These are phyloP conservation scores for Tetragnatha versicolor DNA, from an alignment of 1,140 invertebrate species.

Conservation along the genomic window DNA sequence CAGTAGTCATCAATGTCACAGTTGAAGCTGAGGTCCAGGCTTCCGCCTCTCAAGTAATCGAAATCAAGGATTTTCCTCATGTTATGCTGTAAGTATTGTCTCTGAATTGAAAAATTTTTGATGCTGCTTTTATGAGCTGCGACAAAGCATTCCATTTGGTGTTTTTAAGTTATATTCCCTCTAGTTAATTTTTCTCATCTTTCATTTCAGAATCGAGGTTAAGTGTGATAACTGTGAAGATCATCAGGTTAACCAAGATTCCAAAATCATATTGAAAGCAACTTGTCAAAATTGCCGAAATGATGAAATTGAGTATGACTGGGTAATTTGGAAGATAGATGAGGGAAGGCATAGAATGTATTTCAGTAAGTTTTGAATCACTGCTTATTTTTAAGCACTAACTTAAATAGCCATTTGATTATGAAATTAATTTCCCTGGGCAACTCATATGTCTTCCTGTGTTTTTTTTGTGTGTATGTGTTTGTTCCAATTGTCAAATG, in stretches of 20 bases:
- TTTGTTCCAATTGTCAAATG: background rate
- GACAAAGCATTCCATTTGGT: too few relatives aligned
- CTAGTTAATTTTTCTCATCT: background rate
- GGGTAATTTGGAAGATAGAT: conserved; percentile 48
- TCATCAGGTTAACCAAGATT: conserved; percentile 22
- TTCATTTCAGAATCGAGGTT: conserved; percentile 22
- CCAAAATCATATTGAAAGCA: conserved; percentile 17
- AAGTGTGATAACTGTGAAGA: conserved; percentile 4
- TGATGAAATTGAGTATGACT: conserved; percentile 7
- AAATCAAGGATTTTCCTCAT: conserved; percentile 11
- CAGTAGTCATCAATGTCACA: conserved; percentile 35
- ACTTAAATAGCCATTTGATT: background rate
- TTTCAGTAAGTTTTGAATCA: conserved; percentile 39
- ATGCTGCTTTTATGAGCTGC: background rate
- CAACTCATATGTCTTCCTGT: too few relatives aligned
- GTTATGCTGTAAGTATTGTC: conserved; percentile 11
- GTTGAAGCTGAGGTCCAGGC: background rate
- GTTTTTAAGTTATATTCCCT: background rate
- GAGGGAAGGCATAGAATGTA: conserved; percentile 34
- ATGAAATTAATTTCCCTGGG: too few relatives aligned
- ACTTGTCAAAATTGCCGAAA: conserved; percentile 18
- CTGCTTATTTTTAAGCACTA: background rate
- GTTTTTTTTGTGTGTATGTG: background rate
- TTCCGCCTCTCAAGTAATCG: conserved; percentile 36
- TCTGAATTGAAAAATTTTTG: background rate